Base-by-base conservation (phyloP, 2,113 vertebrate species). In the Sapayoa aenigma region DNA sequence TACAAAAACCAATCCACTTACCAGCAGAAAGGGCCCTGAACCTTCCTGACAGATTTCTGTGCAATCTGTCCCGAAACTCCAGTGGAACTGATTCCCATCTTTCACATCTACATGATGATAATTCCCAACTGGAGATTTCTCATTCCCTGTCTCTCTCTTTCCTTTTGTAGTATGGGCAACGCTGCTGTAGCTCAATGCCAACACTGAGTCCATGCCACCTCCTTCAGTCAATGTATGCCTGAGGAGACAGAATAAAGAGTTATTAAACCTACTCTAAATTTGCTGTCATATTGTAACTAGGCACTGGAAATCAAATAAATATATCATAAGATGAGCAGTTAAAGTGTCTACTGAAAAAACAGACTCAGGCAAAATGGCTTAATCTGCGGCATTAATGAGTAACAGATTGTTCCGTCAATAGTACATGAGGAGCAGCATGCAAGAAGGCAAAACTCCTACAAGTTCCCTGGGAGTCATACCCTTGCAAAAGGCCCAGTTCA, bases 251-350 rank as follows among this genome's bases (percentile, higher is more conserved):
- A 91, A 95, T 52, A 89, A 87, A 88, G 41, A 91, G 74, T 95
- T 94, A 91, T 71, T 87, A 95, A 94, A 92, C 33, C 33, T 79
- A 46, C n/a, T 69, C 67, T 87, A 77, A 63, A 86, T 89, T 91
- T 93, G 92, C 93, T 97, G 84, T 94, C 93, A 91, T 89, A 83
- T 93, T 87, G 67, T 92, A 96, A 95, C 95, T 67, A 93, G 87
- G 92, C 76, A 73, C 56, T 53, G 75, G 63, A 96, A 95, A 95
- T 88, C 80, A 96, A 95, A 95, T 93, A 96, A 94, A 95, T 94
- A 74, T 59, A 82, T 96, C 75, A 86, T 82, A 81, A 89, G 95
- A 92, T 1, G 67, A 96, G 86, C 86, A 89, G 74, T 88, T 95
- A 89, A 96, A 90, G 96, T 42, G 42, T 88, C 90, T 94, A 63